Evolutionary conservation across 1,140 invertebrate species (phyloP).

Genomic region (Fopius arisanus): DNA sequence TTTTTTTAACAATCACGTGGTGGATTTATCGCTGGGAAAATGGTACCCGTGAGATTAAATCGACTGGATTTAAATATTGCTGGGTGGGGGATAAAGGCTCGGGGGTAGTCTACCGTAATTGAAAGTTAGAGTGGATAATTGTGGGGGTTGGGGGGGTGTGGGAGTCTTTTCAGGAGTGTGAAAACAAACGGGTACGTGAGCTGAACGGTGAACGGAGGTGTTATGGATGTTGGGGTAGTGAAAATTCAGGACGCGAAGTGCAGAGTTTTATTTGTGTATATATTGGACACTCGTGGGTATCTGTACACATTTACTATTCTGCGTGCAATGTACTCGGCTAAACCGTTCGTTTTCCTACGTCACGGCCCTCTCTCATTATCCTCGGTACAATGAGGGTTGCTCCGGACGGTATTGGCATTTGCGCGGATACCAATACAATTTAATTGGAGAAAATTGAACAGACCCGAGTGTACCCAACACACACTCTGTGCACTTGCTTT

Average conservation of each 20-base stretch:
- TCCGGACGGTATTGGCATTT: constrained; percentile 57
- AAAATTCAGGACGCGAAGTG: constrained; percentile 40
- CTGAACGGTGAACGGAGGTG: not conserved
- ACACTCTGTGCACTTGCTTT: too few species aligned
- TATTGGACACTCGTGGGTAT: not conserved
- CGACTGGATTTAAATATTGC: too few species aligned
- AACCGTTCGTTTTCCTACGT: constrained; percentile 7
- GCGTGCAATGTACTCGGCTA: constrained; percentile 22
- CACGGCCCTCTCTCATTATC: constrained; percentile 51
- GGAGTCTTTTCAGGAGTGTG: not conserved
- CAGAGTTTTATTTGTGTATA: constrained; percentile 28
- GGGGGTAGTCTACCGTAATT: not conserved
- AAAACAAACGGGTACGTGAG: constrained; percentile 16
- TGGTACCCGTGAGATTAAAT: too few species aligned
- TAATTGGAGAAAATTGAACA: constrained; percentile 55
- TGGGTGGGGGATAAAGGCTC: not conserved
- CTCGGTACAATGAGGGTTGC: constrained; percentile 54
- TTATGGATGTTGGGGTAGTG: not conserved
- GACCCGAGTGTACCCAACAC: not conserved
- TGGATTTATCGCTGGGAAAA: too few species aligned
- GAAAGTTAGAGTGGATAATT: not conserved
- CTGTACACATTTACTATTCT: constrained; percentile 1
- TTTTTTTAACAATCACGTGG: not conserved
- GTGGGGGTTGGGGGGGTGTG: not conserved
- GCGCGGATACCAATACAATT: constrained; percentile 61